These are phyloP conservation scores for Prunella strophiata DNA, from an alignment of 2,797 vertebrate species.

Conservation along the genomic window DNA sequence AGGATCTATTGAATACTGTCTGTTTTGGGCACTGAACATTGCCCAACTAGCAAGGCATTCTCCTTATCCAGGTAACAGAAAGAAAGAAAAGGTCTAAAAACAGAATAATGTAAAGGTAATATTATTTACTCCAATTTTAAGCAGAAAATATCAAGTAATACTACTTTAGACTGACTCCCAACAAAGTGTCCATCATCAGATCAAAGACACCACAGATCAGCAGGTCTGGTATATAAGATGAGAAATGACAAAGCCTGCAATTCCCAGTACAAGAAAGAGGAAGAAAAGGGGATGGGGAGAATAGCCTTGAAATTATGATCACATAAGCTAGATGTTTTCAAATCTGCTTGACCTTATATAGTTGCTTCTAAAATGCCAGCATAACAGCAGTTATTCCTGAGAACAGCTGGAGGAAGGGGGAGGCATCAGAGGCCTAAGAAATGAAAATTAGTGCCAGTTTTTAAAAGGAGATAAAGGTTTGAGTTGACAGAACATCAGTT, in stretches of 20 bases:
- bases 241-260: neutral
- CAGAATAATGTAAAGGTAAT: neutral
- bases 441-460: neutral
- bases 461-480: neutral
- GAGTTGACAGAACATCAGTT: neutral
- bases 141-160: neutral
- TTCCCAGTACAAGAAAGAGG: neutral
- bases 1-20: neutral
- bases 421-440: neutral
- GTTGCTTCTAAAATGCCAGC: neutral
- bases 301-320: neutral
- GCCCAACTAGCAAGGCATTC: neutral
- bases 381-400: neutral
- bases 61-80: neutral
- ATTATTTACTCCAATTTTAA: neutral
- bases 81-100: neutral
- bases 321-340: neutral
- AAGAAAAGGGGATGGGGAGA: fast-evolving
- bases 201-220: neutral
- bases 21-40: neutral
- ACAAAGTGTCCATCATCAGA: neutral
- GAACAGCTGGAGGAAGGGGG: neutral
- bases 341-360: neutral
- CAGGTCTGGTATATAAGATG: neutral
- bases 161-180: neutral